These are phyloP conservation scores for Aptenodytes forsteri DNA, from an alignment of 2,113 vertebrate genomes.

Conservation along the genomic window DNA sequence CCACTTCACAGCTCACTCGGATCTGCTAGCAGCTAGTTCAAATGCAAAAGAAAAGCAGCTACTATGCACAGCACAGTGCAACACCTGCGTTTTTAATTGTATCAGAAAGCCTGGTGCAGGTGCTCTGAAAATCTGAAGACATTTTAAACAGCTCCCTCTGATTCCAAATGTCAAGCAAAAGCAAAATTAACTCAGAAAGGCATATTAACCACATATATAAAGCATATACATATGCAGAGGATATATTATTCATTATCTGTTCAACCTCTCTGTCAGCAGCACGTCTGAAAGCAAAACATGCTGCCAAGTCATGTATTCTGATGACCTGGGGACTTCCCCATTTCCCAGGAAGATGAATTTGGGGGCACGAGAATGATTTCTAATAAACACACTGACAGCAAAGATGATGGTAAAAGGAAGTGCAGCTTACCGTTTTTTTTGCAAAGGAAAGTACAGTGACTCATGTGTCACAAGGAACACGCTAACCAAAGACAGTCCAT, in stretches of 20 bases:
- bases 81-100: background rate
- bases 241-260: background rate
- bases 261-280: background rate
- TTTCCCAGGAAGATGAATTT: constrained; percentile 38
- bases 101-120: background rate
- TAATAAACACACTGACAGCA: constrained; percentile 12
- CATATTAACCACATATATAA: background rate
- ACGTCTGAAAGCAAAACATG: constrained; percentile 20
- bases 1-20: background rate
- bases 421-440: background rate
- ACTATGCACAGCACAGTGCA: background rate
- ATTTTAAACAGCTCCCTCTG: background rate
- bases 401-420: constrained; percentile 20
- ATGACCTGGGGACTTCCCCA: background rate
- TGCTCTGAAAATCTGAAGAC: background rate
- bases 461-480: constrained; percentile 9
- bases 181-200: background rate
- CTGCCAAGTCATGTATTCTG: constrained; percentile 30
- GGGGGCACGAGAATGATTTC: background rate
- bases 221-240: background rate
- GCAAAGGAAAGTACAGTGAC: constrained; percentile 46
- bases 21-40: background rate
- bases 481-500: background rate
- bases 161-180: background rate
- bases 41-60: background rate